Percentiles rank a stretch among this genome's conserved stretches.
Evolutionary conservation across 2,888 invertebrate species (phyloP).

Genomic region (Macrophya annulata): DNA sequence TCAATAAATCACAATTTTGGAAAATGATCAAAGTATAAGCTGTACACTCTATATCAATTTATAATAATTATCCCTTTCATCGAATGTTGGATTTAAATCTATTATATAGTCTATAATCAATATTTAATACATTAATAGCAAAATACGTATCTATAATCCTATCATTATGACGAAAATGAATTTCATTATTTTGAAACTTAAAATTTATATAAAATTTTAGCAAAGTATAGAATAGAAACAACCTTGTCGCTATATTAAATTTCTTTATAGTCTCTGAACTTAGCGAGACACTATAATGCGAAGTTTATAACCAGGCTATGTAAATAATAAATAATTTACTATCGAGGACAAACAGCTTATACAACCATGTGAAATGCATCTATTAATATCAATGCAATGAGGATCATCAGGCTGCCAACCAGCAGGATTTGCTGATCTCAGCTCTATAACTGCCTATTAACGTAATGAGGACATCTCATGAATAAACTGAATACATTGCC

Average conservation of each 20-base stretch:
- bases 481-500: neutral
- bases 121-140: too few species aligned
- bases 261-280: neutral
- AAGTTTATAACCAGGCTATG: slow-evolving; percentile 2
- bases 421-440: neutral
- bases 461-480: neutral
- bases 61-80: too few species aligned
- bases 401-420: neutral
- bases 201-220: neutral
- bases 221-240: neutral
- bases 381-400: slow-evolving; percentile 16
- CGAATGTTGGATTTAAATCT: too few species aligned
- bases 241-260: too few species aligned
- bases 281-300: neutral
- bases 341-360: neutral
- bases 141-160: too few species aligned
- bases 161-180: neutral
- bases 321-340: slow-evolving; percentile 10
- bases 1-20: too few species aligned
- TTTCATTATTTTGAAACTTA: neutral
- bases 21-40: too few species aligned
- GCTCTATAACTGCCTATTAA: slow-evolving; percentile 15
- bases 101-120: too few species aligned
- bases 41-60: too few species aligned
- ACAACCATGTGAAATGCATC: neutral